Base-by-base conservation (phyloP, 2,888 invertebrate genomes). In the Erebia ligea region DNA sequence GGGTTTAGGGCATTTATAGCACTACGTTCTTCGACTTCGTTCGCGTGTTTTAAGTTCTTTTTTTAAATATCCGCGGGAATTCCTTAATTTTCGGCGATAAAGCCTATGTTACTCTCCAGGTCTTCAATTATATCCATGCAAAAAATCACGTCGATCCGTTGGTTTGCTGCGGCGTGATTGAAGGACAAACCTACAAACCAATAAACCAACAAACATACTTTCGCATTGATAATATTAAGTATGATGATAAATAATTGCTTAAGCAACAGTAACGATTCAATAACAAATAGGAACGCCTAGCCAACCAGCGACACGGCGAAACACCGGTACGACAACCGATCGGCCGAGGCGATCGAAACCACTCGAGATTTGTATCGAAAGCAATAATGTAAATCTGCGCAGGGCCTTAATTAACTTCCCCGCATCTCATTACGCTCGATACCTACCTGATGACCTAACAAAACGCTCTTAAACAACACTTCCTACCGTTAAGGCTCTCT, bases 381-480 rank as follows among this genome's bases (percentile, higher is more conserved):
- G 73, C 21, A 42, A 68, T 50, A 63, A 73, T 63, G 68, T 73
- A 68, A 72, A 73, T 67, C 63, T 66, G 56, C 42, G n/a, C 40
- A n/a, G 58, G 71, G 68, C 57, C 69, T 61, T 78, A 78, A 78
- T 80, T 74, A 78, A 77, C 68, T 72, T 73, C 70, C 71, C 72
- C 76, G 75, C 78, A 76, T 80, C 77, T 82, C 77, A 83, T 84
- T 81, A 84, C 74, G 34, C 64, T 13, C 19, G 50, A 64, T 52
- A 34, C 11, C 15, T 64, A 50, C n/a, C 50, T 10, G 48, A 15
- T n/a, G n/a, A 34, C 34, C 34, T 63, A 63, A 50, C 25, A 25
- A 62, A 45, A 15, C 1, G 21, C 15, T 57, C n/a, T 10, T 42
- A 42, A 42, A 1, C 19, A 45, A 17, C 61, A 19, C 61, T 61